Conservation (phyloP, 2,888 invertebrate species). For the Meghimatium bilineatum region DNA sequence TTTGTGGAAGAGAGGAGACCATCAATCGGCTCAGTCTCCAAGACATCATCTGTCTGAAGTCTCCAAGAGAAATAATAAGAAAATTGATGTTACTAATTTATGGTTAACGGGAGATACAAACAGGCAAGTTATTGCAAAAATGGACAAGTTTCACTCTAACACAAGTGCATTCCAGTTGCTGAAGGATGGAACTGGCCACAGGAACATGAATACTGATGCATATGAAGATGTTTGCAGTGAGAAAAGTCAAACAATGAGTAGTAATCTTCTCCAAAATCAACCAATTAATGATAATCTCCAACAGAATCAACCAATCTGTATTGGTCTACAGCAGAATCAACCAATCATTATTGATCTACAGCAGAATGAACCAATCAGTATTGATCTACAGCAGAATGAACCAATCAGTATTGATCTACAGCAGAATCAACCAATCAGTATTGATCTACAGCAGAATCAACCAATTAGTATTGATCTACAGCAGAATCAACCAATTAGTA, state of each 20-base stretch:
- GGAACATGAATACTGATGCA: neutral
- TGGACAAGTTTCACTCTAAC: neutral
- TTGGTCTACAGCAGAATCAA: neutral
- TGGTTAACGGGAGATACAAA: neutral
- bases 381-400: neutral
- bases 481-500: neutral
- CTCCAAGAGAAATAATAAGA: too few species aligned
- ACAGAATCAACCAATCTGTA: neutral
- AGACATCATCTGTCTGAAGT: neutral
- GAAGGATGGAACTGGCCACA: neutral
- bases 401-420: too few species aligned
- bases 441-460: neutral
- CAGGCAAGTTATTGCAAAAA: neutral
- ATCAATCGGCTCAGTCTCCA: neutral
- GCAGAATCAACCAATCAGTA: neutral
- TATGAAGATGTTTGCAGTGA: neutral
- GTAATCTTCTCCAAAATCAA: neutral
- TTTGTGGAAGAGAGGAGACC: conserved; percentile 43
- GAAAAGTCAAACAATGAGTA: neutral
- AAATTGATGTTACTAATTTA: neutral
- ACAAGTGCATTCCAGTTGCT: neutral
- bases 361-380: neutral
- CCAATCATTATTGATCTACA: neutral
- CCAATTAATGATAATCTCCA: neutral
- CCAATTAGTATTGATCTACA: neutral